phyloP scores from a whole-genome alignment of 1,140 invertebrate genomes.

The Lordiphosa mommai region DNA sequence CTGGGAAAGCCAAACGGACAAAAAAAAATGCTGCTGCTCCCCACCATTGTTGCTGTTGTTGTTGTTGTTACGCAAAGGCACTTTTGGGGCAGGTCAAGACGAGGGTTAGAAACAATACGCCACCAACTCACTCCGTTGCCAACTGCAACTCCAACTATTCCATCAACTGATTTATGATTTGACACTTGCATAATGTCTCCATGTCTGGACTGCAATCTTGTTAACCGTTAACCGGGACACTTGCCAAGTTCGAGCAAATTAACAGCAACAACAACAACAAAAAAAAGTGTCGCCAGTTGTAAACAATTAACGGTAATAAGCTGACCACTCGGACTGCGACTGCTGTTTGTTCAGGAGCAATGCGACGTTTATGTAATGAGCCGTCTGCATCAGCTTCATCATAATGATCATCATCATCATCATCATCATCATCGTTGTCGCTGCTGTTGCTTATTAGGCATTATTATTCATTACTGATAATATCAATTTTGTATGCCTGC shows the following conservation, averaged over 20 bases:
- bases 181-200: not conserved
- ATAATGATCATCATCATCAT: slow-evolving; percentile 19
- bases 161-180: slow-evolving; percentile 22
- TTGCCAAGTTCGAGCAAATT: slow-evolving; percentile 17
- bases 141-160: not conserved
- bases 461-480: slow-evolving; percentile 69
- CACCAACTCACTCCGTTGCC: too few relatives aligned
- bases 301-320: slow-evolving; percentile 48
- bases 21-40: slow-evolving; percentile 17
- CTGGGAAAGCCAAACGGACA: slow-evolving; percentile 56
- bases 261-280: slow-evolving; percentile 1
- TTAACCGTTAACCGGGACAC: slow-evolving; percentile 58
- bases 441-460: slow-evolving; percentile 50
- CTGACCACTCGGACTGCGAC: not conserved
- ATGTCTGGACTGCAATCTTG: too few relatives aligned
- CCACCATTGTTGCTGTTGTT: slow-evolving; percentile 2
- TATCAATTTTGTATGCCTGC: slow-evolving; percentile 48
- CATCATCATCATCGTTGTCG: slow-evolving; percentile 4
- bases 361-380: slow-evolving; percentile 68
- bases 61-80: slow-evolving; percentile 57
- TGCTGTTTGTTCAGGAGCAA: slow-evolving; percentile 21
- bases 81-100: slow-evolving; percentile 48
- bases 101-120: too few relatives aligned
- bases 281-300: slow-evolving; percentile 38
- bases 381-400: slow-evolving; percentile 21